phyloP scores from a whole-genome alignment of 2,113 vertebrate genomes.

The Ammodytes dubius region DNA sequence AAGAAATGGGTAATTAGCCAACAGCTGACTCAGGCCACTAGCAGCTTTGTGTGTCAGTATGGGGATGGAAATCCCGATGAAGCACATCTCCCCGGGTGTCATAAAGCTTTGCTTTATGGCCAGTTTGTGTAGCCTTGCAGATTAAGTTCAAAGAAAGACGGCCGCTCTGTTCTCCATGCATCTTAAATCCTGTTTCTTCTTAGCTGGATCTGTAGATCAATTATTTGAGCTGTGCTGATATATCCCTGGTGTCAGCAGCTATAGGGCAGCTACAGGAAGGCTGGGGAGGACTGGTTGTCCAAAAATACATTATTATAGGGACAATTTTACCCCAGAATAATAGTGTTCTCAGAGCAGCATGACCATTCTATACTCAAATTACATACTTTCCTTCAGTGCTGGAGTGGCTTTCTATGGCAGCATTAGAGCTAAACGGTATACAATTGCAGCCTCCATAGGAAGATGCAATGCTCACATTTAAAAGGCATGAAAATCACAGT shows the following conservation, averaged over 20 bases:
- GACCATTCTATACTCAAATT: constrained; percentile 48
- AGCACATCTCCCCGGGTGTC: constrained; percentile 76
- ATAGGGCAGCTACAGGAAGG: constrained; percentile 55
- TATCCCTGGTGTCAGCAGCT: constrained; percentile 76
- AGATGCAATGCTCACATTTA: constrained; percentile 44
- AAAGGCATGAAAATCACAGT: constrained; percentile 60
- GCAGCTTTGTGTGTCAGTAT: constrained; percentile 76
- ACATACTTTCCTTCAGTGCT: constrained; percentile 46
- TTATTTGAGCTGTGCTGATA: constrained; percentile 63
- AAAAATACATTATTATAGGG: constrained; percentile 72
- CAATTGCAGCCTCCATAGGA: constrained; percentile 35
- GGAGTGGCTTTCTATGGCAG: constrained; percentile 37
- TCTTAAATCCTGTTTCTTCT: constrained; percentile 82
- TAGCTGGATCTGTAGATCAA: constrained; percentile 77
- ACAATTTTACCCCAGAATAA: constrained; percentile 66
- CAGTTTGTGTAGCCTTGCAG: constrained; percentile 82
- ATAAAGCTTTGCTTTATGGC: constrained; percentile 83
- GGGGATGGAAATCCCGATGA: constrained; percentile 77
- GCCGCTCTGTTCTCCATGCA: constrained; percentile 71
- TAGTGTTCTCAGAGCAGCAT: constrained; percentile 41
- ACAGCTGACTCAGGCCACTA: constrained; percentile 79
- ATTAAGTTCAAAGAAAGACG: constrained; percentile 84
- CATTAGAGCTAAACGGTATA: constrained; percentile 20
- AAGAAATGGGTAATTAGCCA: constrained; percentile 80
- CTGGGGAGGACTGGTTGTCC: constrained; percentile 54